Evolutionary conservation across 2,888 invertebrate species (phyloP).

Genomic region (Caenorhabditis sp.): DNA sequence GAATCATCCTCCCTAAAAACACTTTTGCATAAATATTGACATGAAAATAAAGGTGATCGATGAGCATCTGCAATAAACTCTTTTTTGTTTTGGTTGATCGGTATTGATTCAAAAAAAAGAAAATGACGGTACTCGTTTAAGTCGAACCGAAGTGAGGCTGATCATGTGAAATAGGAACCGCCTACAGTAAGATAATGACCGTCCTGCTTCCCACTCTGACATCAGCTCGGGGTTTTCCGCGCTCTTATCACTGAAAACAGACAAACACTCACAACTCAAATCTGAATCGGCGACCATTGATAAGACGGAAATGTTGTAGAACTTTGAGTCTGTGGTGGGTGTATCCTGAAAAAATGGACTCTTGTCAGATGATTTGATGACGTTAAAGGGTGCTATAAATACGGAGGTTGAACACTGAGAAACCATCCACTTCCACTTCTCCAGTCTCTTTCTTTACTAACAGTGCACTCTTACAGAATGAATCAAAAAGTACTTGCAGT

Average conservation of each 20-base stretch:
- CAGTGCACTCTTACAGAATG: slow-evolving; percentile 26
- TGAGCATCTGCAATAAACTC: slow-evolving; percentile 5
- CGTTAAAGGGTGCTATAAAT: slow-evolving; percentile 14
- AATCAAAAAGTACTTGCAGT: slow-evolving; percentile 28
- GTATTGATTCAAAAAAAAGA: too few relatives aligned
- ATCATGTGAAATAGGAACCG: slow-evolving; percentile 18
- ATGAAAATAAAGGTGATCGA: slow-evolving; percentile 1
- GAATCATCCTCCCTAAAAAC: slow-evolving; percentile 8
- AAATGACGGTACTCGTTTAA: neutral
- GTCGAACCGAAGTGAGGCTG: slow-evolving; percentile 4
- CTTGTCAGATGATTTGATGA: slow-evolving; percentile 33
- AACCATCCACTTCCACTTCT: slow-evolving; percentile 5
- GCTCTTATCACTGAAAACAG: slow-evolving; percentile 29
- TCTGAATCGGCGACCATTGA: slow-evolving; percentile 14
- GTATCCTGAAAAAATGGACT: slow-evolving; percentile 27
- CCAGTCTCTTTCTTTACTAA: neutral
- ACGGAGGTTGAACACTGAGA: neutral
- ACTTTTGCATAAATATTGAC: slow-evolving; percentile 36
- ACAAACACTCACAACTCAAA: slow-evolving; percentile 24
- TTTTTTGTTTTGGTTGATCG: neutral
- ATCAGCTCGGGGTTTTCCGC: slow-evolving; percentile 38
- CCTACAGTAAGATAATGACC: slow-evolving; percentile 11
- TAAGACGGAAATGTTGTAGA: slow-evolving; percentile 41
- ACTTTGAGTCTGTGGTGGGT: slow-evolving; percentile 39
- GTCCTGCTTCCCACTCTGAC: slow-evolving; percentile 11